Evolutionary conservation across 2,888 invertebrate species (phyloP).

Genomic region (Alentia gelatinosa): DNA sequence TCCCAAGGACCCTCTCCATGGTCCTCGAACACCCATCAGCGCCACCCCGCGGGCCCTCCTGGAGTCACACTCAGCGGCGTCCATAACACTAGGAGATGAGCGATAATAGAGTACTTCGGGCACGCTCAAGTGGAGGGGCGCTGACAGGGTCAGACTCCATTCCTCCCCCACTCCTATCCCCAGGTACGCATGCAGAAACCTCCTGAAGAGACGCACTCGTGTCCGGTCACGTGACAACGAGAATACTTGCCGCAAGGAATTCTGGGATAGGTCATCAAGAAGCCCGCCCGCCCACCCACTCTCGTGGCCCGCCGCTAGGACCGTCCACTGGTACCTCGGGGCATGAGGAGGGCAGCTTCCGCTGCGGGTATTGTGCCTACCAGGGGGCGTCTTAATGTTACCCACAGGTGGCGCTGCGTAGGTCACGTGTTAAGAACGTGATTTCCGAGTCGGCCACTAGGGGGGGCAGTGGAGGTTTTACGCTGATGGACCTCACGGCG

Average conservation of each 20-base stretch:
- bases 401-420: too few relatives aligned
- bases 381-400: background rate
- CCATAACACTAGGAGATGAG: background rate
- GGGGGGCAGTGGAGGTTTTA: background rate
- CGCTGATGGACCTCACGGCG: background rate
- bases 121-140: background rate
- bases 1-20: background rate
- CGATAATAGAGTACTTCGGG: background rate
- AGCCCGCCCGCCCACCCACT: background rate
- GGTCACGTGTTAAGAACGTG: background rate
- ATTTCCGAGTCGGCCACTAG: background rate
- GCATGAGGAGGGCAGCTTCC: background rate
- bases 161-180: too few relatives aligned
- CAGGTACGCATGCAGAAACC: background rate
- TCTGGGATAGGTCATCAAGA: background rate
- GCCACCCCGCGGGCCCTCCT: background rate
- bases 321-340: too few relatives aligned
- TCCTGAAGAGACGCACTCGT: background rate
- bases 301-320: background rate
- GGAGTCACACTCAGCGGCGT: background rate
- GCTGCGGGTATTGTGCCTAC: background rate
- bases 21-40: background rate
- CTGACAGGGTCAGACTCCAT: too few relatives aligned
- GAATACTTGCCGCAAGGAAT: background rate
- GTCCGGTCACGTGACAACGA: slow-evolving; percentile 2